Conservation (phyloP, 2,888 invertebrate species). For the Willowsia nigromaculata region DNA sequence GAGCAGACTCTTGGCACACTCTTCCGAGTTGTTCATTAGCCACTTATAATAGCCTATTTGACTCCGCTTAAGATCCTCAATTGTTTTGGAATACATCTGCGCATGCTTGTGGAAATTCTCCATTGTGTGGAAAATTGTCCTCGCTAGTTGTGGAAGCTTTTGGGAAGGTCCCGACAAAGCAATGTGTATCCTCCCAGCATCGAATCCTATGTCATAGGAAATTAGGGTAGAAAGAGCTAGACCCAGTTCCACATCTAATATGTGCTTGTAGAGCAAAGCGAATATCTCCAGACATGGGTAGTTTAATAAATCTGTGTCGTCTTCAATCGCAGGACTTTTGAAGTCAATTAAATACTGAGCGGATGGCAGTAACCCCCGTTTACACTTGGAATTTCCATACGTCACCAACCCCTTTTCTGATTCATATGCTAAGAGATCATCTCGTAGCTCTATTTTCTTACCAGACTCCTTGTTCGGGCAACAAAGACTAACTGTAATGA, state of each 20-base stretch:
- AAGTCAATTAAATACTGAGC: slow-evolving; percentile 33
- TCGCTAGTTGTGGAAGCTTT: slow-evolving; percentile 35
- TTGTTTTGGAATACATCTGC: neutral
- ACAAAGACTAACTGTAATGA: slow-evolving; percentile 20
- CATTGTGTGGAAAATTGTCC: neutral
- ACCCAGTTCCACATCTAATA: slow-evolving; percentile 6
- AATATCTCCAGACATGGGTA: slow-evolving; percentile 5
- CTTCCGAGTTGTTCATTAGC: slow-evolving; percentile 15
- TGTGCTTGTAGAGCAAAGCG: neutral
- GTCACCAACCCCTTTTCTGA: neutral
- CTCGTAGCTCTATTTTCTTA: neutral
- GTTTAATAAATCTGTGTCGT: neutral
- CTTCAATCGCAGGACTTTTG: slow-evolving; percentile 1
- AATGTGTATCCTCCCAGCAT: neutral
- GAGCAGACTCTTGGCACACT: neutral
- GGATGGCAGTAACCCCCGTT: slow-evolving; percentile 25
- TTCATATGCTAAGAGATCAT: slow-evolving; percentile 4
- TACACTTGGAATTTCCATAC: slow-evolving; percentile 43
- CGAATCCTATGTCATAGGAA: neutral
- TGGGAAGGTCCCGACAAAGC: slow-evolving; percentile 38
- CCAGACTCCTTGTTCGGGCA: neutral
- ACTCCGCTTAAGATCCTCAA: neutral
- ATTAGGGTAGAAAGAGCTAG: slow-evolving; percentile 25
- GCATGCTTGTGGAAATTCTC: slow-evolving; percentile 4
- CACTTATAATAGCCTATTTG: neutral